Evolutionary conservation across 2,113 vertebrate genomes (phyloP).

Genomic region (Hiodon alosoides): DNA sequence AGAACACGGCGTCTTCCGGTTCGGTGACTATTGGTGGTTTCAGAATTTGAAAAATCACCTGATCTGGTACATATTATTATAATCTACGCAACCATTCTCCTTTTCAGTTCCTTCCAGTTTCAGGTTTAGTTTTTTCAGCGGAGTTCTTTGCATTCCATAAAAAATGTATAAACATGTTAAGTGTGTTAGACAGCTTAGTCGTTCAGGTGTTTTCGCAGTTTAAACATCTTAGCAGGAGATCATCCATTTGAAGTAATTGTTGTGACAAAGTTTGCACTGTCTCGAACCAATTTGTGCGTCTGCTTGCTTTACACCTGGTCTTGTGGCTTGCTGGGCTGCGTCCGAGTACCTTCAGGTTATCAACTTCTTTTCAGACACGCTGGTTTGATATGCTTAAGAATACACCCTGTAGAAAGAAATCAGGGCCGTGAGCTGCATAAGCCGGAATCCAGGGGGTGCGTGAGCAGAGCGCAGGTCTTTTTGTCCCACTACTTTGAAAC

Average conservation of each 20-base stretch:
- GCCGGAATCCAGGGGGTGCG: not conserved
- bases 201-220: conserved; percentile 6
- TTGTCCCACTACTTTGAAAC: not conserved
- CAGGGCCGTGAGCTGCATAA: not conserved
- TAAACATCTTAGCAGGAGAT: conserved; percentile 9
- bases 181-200: conserved; percentile 6
- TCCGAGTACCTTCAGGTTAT: not conserved
- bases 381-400: conserved; percentile 2
- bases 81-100: too few relatives aligned
- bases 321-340: not conserved
- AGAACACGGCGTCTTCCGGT: too few relatives aligned
- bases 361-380: not conserved
- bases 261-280: conserved; percentile 14
- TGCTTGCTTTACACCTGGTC: conserved; percentile 1
- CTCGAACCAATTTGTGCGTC: conserved; percentile 15
- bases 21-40: too few relatives aligned
- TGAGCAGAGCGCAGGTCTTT: not conserved
- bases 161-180: conserved; percentile 1
- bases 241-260: conserved; percentile 20
- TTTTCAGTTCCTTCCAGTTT: too few relatives aligned
- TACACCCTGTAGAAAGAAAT: not conserved
- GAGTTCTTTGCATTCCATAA: not conserved
- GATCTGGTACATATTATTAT: too few relatives aligned
- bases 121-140: not conserved
- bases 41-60: too few relatives aligned